Percentiles rank a stretch among this genome's conserved stretches.
phyloP scores from a whole-genome alignment of 2,113 vertebrate genomes.

The Lepus timidus region DNA sequence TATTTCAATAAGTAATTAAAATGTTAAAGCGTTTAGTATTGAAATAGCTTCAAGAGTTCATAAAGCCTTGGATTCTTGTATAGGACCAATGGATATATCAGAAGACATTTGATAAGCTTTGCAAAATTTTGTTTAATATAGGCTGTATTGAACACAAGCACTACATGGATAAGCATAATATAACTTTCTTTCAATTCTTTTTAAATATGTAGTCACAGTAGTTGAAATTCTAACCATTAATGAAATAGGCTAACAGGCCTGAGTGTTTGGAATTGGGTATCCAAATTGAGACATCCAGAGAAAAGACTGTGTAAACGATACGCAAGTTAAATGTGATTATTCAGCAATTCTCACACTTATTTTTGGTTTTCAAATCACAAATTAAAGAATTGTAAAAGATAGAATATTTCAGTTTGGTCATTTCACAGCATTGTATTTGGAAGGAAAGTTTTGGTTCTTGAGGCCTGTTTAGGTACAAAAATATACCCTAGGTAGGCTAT shows the following conservation, averaged over 20 bases:
- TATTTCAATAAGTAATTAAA: constrained; percentile 40
- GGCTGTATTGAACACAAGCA: constrained; percentile 5
- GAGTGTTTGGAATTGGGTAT: not conserved
- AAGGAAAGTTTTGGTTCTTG: constrained; percentile 5
- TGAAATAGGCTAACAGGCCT: not conserved
- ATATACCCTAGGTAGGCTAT: not conserved
- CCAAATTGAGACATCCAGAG: not conserved
- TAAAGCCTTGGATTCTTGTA: not conserved
- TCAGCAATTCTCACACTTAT: not conserved
- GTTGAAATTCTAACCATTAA: not conserved
- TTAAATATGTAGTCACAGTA: not conserved
- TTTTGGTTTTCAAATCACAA: not conserved
- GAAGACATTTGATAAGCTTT: not conserved
- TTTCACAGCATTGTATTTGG: not conserved
- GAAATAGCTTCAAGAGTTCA: not conserved
- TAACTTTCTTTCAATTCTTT: not conserved
- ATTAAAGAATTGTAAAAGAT: not conserved
- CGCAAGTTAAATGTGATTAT: not conserved
- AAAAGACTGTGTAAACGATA: not conserved
- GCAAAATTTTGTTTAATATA: not conserved
- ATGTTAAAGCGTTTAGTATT: not conserved
- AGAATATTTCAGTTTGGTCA: not conserved
- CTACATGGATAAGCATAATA: not conserved
- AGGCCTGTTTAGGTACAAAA: not conserved
- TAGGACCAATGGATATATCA: not conserved